Conservation (phyloP, 2,888 invertebrate species). For the Trimorus sp. region DNA sequence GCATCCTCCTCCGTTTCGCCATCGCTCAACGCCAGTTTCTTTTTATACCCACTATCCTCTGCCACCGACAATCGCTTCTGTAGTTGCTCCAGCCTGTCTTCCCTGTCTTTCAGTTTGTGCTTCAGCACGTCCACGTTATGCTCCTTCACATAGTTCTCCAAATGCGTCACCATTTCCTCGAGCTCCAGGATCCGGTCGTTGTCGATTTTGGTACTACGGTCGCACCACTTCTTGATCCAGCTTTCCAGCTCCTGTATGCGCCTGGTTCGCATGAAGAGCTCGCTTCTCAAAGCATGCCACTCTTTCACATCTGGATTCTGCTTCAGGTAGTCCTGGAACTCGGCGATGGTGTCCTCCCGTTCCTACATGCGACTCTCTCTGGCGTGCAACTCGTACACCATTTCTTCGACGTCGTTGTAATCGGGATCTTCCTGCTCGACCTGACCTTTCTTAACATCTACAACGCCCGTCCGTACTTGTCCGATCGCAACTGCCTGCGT, state of each 20-base stretch:
- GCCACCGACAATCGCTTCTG: slow-evolving; percentile 65
- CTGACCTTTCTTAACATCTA: slow-evolving; percentile 83
- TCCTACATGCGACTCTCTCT: slow-evolving; percentile 85
- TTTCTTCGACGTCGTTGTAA: slow-evolving; percentile 83
- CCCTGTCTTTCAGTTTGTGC: slow-evolving; percentile 75
- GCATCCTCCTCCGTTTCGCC: slow-evolving; percentile 18
- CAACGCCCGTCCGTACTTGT: slow-evolving; percentile 74
- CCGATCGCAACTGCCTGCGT: slow-evolving; percentile 47
- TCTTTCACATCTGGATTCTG: slow-evolving; percentile 82
- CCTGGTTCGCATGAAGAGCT: slow-evolving; percentile 68
- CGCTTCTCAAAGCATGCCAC: slow-evolving; percentile 75
- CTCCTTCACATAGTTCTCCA: slow-evolving; percentile 77
- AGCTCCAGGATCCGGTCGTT: slow-evolving; percentile 74
- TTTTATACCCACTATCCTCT: slow-evolving; percentile 36
- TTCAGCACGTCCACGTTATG: slow-evolving; percentile 76
- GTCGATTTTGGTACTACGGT: slow-evolving; percentile 77
- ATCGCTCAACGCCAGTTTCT: slow-evolving; percentile 5
- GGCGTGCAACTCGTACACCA: slow-evolving; percentile 83
- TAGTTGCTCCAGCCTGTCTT: slow-evolving; percentile 74
- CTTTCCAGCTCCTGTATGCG: slow-evolving; percentile 79
- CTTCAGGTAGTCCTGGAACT: slow-evolving; percentile 83
- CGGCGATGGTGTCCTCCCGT: slow-evolving; percentile 87
- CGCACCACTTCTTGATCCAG: slow-evolving; percentile 84
- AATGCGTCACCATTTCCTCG: slow-evolving; percentile 76
- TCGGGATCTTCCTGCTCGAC: slow-evolving; percentile 80